Base-by-base conservation (phyloP, 2,113 vertebrate species). In the Menura novaehollandiae region DNA sequence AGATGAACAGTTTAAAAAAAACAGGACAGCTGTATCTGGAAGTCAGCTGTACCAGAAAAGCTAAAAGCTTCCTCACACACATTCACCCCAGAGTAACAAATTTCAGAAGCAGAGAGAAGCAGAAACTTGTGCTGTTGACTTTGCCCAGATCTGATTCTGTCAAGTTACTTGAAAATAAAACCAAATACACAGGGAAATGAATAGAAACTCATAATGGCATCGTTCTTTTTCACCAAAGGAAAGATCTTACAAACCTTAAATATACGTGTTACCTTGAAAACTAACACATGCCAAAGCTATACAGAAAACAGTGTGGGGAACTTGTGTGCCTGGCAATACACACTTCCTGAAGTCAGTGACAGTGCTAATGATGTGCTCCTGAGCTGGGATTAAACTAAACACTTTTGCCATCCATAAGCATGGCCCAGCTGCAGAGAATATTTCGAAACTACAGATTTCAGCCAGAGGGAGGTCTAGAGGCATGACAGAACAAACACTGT, bases 301-400 rank as follows among this genome's bases (percentile, higher is more conserved):
- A 46, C 23, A 86, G 80, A n/a, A 73, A 83, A 39, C 30, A 58
- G 18, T 1, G 6, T 16, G 15, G 6, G 32, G 26, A 56, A 52
- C 33, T 28, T 24, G 10, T 10, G 41, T n/a, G 55, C 43, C 46
- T 24, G 39, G 51, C 43, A 53, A 35, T 35, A 9, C 19, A 21
- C 23, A 59, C 4, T 28, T 49, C 39, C 14, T 8, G 3, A 44
- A 60, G 66, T 9, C 56, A 35, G 30, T 12, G 27, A 35, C 62
- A 49, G 33, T 5, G 44, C 39, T 41, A 67, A 43, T 0, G 1
- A n/a, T 12, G 8, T 0, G 2, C 24, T 71, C 2, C 2, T 13
- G 23, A 89, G 43, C 35, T 30, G 26, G 30, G 39, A 51, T 49
- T 55, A 63, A 91, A 69, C 13, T 8, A 11, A 91, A 71, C 35